Evolutionary conservation across 1,140 invertebrate genomes (phyloP).

Genomic region (Goniozus legneri): DNA sequence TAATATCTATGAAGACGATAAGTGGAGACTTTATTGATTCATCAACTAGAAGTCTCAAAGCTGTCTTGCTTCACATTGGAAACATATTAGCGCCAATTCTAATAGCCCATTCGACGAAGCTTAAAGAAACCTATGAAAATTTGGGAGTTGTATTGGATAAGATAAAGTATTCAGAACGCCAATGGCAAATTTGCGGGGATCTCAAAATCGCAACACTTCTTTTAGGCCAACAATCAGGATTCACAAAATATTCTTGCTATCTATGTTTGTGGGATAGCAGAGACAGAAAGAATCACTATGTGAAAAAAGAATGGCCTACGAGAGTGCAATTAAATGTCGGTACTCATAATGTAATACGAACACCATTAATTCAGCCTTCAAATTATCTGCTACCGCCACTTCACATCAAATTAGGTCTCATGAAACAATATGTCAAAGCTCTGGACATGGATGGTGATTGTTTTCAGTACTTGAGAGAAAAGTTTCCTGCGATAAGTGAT

Average conservation of each 20-base stretch:
- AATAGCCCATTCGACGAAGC: conserved; percentile 29
- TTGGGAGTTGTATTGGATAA: conserved; percentile 25
- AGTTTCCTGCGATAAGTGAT: background rate
- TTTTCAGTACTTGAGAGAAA: background rate
- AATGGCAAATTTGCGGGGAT: conserved; percentile 32
- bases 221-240: background rate
- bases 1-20: conserved; percentile 8
- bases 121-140: conserved; percentile 40
- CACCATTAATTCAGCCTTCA: background rate
- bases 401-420: background rate
- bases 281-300: conserved; percentile 1
- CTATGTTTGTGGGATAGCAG: conserved; percentile 1
- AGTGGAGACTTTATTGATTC: conserved; percentile 29
- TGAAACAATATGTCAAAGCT: background rate
- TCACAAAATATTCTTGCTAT: background rate
- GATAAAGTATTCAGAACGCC: conserved; percentile 36
- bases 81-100: conserved; percentile 36
- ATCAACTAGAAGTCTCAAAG: conserved; percentile 42
- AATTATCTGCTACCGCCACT: background rate
- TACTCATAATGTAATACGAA: background rate
- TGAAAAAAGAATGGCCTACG: background rate
- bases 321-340: background rate
- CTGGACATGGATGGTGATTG: background rate
- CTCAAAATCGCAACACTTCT: conserved; percentile 6
- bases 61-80: conserved; percentile 42